Percentiles rank a stretch among this genome's conserved stretches.
Conservation (phyloP, 2,888 invertebrate species). For the Leptinotarsa haldemani region DNA sequence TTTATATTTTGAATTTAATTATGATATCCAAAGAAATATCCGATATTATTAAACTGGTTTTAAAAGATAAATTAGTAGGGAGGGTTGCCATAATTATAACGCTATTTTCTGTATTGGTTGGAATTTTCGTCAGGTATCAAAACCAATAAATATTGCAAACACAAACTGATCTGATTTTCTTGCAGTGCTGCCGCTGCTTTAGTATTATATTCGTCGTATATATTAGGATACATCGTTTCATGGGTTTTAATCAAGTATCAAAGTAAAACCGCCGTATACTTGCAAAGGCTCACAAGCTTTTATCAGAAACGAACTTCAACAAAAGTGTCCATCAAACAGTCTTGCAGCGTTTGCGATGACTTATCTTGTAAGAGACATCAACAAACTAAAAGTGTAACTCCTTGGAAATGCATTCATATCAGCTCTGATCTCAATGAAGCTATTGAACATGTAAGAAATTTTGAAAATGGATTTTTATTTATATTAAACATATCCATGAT, state of each 20-base stretch:
- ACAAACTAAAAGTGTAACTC: constrained; percentile 66
- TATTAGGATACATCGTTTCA: constrained; percentile 64
- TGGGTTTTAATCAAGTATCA: constrained; percentile 63
- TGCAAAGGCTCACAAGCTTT: constrained; percentile 58
- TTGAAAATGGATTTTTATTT: neutral
- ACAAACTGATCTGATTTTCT: constrained; percentile 34
- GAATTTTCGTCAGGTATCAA: constrained; percentile 43
- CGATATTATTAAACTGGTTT: constrained; percentile 45
- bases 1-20: too few relatives aligned
- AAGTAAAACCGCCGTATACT: constrained; percentile 53
- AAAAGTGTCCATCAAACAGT: constrained; percentile 49
- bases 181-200: constrained; percentile 63
- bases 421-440: constrained; percentile 79
- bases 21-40: constrained; percentile 41
- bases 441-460: constrained; percentile 74
- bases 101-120: constrained; percentile 33
- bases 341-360: constrained; percentile 74
- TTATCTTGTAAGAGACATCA: constrained; percentile 72
- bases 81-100: constrained; percentile 45
- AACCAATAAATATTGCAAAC: neutral
- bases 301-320: constrained; percentile 50
- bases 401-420: constrained; percentile 77
- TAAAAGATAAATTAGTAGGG: constrained; percentile 52
- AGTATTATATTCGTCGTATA: constrained; percentile 61
- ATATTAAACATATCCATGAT: too few relatives aligned